phyloP scores from a whole-genome alignment of 1,140 invertebrate genomes.

The Acromyrmex echinatior region DNA sequence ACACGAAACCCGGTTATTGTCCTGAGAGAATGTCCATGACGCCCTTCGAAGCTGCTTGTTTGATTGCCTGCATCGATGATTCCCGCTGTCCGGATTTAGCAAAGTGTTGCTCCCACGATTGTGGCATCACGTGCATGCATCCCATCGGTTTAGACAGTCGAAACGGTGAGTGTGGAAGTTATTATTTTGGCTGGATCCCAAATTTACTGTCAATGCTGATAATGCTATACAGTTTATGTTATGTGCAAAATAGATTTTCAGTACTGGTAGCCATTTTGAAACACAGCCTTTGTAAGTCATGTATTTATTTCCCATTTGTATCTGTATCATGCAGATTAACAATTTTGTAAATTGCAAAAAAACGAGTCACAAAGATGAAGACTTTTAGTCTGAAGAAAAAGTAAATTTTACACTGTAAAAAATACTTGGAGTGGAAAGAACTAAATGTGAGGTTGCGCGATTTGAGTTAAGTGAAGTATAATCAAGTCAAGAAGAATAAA shows the following conservation, averaged over 20 bases:
- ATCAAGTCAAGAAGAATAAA: no score
- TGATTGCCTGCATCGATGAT: constrained; percentile 88
- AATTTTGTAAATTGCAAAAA: constrained; percentile 13
- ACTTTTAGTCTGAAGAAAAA: neutral
- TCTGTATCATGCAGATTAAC: neutral
- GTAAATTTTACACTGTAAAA: no score
- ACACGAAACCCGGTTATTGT: constrained; percentile 82
- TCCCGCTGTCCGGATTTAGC: constrained; percentile 89
- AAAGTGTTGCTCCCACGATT: constrained; percentile 89
- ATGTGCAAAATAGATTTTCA: no score
- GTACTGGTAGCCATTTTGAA: no score
- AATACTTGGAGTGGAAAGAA: no score
- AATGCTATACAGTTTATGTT: no score
- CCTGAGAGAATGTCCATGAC: constrained; percentile 80
- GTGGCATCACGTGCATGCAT: constrained; percentile 89
- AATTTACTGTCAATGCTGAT: no score
- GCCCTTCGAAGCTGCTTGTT: constrained; percentile 88
- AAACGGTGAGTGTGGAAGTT: constrained; percentile 69
- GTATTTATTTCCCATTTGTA: neutral
- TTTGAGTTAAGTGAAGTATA: no score
- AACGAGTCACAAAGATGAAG: neutral
- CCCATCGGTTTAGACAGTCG: constrained; percentile 87
- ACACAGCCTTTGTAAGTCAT: neutral
- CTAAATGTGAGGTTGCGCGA: no score
- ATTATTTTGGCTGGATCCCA: no score